Evolutionary conservation across 1,140 invertebrate genomes (phyloP), one percentile per base, ranked within the genome.

Genomic region (Drosophila navojoa): DNA sequence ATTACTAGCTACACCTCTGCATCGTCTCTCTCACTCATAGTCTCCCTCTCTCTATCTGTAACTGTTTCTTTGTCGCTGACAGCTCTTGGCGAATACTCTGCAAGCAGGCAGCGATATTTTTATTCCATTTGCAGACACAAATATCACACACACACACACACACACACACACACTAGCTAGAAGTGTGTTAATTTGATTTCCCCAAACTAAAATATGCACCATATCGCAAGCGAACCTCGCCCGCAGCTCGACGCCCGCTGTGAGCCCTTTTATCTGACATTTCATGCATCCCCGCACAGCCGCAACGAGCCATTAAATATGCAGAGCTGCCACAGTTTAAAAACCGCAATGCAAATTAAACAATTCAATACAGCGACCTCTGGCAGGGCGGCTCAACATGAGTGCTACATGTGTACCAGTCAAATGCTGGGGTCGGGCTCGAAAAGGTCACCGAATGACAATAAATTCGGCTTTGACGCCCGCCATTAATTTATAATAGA

Each of bases 241-340:
- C 32, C 22, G 19, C 19, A n/a, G 11, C 35, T 15, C 32, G 32
- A 40, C n/a, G 27, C 13, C 27, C 16, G 47, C 13, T 47, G 32
- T 22, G 50, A 27, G 10, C 25, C 52, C 52, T 38, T 15, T 25
- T 50, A 22, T 54, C 60, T 62, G 68, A 42, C 42, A 64, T 71
- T 59, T 67, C 53, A 67, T 67, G 64, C 69, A 71, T 44, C 61
- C 61, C 60, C 44, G 47, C 69, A 58, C 29, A 38, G 55, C 40
- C 64, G 64, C 55, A 69, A 16, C 49, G 57, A 42, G 25, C 62
- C 45, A 67, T 71, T 62, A 62, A 74, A 74, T 74, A 74, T 74
- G 64, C 59, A 62, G 35, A 25, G 66, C 70, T 70, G 57, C 71
- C 71, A 50, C 50, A 50, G 66, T 52, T 74, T 57, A 44, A 70